phyloP scores from a whole-genome alignment of 2,888 invertebrate genomes.

The Acleris literana region DNA sequence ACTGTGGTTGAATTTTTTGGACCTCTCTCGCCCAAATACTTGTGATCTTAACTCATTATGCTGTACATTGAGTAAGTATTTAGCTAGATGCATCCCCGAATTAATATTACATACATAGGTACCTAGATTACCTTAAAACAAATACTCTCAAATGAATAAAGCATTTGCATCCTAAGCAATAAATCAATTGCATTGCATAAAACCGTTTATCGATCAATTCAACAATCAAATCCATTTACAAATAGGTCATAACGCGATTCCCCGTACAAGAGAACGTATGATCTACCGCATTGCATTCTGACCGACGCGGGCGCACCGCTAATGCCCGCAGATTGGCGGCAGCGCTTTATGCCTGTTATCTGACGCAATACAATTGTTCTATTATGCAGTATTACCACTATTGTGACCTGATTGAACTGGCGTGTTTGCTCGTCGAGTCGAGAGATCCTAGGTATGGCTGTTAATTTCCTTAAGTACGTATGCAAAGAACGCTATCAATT shows the following conservation, averaged over 20 bases:
- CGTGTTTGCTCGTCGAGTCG: background rate
- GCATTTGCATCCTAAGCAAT: too few species aligned
- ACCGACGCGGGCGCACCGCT: conserved; percentile 4
- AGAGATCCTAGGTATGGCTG: background rate
- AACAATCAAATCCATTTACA: conserved; percentile 3
- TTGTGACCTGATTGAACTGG: conserved; percentile 10
- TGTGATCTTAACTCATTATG: too few species aligned
- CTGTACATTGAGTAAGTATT: too few species aligned
- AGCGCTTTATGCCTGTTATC: conserved; percentile 23
- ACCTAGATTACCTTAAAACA: too few species aligned
- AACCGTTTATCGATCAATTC: background rate
- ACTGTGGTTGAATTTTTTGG: too few species aligned
- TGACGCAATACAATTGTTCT: conserved; percentile 30
- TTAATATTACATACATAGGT: too few species aligned
- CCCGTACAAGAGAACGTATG: background rate
- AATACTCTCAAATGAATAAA: too few species aligned
- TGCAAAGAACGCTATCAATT: too few species aligned
- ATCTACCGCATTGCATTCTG: conserved; percentile 1
- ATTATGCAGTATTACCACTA: conserved; percentile 19
- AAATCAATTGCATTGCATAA: too few species aligned
- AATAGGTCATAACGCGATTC: background rate
- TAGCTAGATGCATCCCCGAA: too few species aligned
- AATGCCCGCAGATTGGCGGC: conserved; percentile 27
- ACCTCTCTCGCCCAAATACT: too few species aligned
- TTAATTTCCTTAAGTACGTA: background rate